Percentiles rank a stretch among this genome's conserved stretches.
Conservation (phyloP, 2,888 invertebrate genomes). For the Onthophagus sagittarius region DNA sequence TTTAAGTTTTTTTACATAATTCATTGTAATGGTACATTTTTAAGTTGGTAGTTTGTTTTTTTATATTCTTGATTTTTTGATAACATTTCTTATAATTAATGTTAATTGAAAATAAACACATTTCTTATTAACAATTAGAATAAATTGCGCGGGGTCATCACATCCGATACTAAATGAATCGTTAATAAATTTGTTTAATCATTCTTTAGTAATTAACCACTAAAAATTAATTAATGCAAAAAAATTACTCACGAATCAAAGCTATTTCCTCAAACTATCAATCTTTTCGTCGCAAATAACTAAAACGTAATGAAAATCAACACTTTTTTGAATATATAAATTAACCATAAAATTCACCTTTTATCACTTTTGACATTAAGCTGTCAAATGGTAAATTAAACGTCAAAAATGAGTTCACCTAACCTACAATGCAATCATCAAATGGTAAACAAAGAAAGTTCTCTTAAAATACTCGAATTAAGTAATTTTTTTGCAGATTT, state of each 20-base stretch:
- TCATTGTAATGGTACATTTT: not conserved
- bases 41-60: not conserved
- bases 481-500: slow-evolving; percentile 33
- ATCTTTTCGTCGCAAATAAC: too few relatives aligned
- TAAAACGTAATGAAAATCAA: not conserved
- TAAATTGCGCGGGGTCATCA: not conserved
- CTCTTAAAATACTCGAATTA: not conserved
- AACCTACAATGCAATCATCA: slow-evolving; percentile 25
- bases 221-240: not conserved
- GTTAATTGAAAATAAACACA: not conserved
- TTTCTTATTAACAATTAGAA: not conserved
- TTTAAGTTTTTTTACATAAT: not conserved
- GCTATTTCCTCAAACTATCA: too few relatives aligned
- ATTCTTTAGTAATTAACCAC: not conserved
- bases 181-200: not conserved
- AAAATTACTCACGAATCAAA: not conserved
- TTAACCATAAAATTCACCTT: not conserved
- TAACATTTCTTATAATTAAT: not conserved
- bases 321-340: slow-evolving; percentile 4
- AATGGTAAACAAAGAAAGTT: slow-evolving; percentile 21
- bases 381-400: not conserved
- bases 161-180: not conserved
- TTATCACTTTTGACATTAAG: not conserved
- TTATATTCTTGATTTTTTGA: not conserved
- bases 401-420: slow-evolving; percentile 11